Evolutionary conservation across 2,797 vertebrate species (phyloP).

Genomic region (Microctenopoma steveboyesi): DNA sequence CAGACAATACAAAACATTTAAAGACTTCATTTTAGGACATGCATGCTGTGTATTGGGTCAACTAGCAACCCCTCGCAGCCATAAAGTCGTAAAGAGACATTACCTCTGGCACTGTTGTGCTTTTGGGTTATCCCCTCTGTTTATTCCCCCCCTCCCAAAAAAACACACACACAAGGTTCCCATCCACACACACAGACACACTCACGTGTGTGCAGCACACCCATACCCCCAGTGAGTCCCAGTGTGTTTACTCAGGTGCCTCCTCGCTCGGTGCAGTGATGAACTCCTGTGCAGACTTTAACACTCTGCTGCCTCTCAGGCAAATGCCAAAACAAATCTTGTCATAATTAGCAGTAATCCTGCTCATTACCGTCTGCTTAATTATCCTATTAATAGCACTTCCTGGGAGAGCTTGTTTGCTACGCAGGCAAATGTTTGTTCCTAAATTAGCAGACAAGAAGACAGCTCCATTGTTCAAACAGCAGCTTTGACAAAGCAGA

Average conservation of each 20-base stretch:
- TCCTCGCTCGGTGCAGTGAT: slow-evolving; percentile 86
- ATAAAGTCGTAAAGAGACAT: slow-evolving; percentile 8
- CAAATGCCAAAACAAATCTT: slow-evolving; percentile 99
- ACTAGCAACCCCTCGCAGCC: slow-evolving; percentile 5
- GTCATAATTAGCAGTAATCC: slow-evolving; percentile 99
- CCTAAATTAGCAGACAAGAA: slow-evolving; percentile 97
- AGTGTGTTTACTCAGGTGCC: slow-evolving; percentile 85
- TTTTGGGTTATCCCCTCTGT: slow-evolving; percentile 48
- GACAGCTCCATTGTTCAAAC: slow-evolving; percentile 92
- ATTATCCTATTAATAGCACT: slow-evolving; percentile 99
- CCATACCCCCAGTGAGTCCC: slow-evolving; percentile 62
- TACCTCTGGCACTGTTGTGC: slow-evolving; percentile 47
- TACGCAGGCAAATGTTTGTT: slow-evolving; percentile 99
- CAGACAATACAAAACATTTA: background rate
- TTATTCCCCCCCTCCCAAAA: slow-evolving; percentile 18
- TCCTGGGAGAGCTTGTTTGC: slow-evolving; percentile 96
- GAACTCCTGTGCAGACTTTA: slow-evolving; percentile 93
- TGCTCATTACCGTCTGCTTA: slow-evolving; percentile 98
- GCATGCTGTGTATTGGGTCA: background rate
- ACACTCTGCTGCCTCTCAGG: slow-evolving; percentile 93
- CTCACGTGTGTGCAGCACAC: slow-evolving; percentile 42
- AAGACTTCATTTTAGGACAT: background rate
- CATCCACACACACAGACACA: slow-evolving; percentile 17
- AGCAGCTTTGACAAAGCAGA: slow-evolving; percentile 86
- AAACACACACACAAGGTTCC: background rate